Base-by-base conservation (phyloP, 2,888 invertebrate genomes). In the Melanostoma mellinum region DNA sequence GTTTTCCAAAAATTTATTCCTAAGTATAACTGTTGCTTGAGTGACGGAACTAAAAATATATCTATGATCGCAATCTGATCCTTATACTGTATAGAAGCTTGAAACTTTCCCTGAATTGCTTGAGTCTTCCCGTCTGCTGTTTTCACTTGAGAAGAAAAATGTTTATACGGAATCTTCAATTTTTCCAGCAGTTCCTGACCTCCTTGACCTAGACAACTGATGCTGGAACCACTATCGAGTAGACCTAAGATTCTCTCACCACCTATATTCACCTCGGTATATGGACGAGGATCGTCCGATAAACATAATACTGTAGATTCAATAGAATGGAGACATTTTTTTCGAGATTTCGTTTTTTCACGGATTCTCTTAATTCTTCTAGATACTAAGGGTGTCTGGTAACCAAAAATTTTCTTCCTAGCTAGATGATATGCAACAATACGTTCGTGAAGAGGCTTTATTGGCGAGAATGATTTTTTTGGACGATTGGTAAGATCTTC, bases 131-230 rank as follows among this genome's bases (percentile, higher is more conserved):
- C 58, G 6, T 42, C 58, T 4, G 40, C 42, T 9, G 58, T 58
- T 58, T 42, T 42, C 5, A 56, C n/a, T 30, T 8, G 9, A 2
- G 42, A 36, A 9, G 3, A 2, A 35, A 44, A 44, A 6, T 44
- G 4, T 6, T 38, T 6, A 4, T 4, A 30, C 9, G 35, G 6
- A 46, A 46, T 44, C 6, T 8, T 10, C 42, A 30, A 30, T 5
- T n/a, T 35, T n/a, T 10, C 9, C 5, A 55, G 5, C 35, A 68
- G 30, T 6, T 55, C 35, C 3, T 33, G 30, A 6, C 44, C 55
- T 9, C 46, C 46, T 6, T 44, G 32, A 9, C 55, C 68, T 4
- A 68, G 38, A 5, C 55, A 68, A 3, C 55, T 55, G 6, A 68
- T 20, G 3, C 6, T 46, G 6, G 36, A 55, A 0, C 55, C 68